Conservation (phyloP, 2,888 invertebrate species). For the Diplolepis rosae region DNA sequence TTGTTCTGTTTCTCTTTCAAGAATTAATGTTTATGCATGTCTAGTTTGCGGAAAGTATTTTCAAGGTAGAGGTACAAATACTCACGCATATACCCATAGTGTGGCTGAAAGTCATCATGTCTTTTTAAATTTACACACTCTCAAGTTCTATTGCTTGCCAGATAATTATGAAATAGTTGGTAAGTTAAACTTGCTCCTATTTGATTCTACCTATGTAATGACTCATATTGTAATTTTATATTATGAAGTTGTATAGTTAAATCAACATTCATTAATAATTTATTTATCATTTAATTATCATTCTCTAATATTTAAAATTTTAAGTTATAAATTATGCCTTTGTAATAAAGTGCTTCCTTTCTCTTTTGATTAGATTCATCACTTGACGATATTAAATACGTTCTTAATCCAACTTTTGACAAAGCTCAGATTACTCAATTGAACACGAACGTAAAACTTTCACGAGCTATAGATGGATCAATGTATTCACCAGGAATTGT, state of each 20-base stretch:
- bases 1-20: conserved; percentile 97
- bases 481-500: conserved; percentile 98
- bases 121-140: conserved; percentile 95
- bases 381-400: conserved; percentile 98
- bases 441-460: conserved; percentile 88
- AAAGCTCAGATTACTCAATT: conserved; percentile 86
- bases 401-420: conserved; percentile 96
- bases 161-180: conserved; percentile 99
- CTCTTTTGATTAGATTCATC: conserved; percentile 97
- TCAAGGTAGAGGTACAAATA: conserved; percentile 96
- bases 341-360: too few relatives aligned
- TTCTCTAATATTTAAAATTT: too few relatives aligned
- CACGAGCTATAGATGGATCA: conserved; percentile 96
- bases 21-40: conserved; percentile 99
- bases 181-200: conserved; percentile 69
- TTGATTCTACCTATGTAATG: too few relatives aligned
- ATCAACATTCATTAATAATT: conserved; percentile 17
- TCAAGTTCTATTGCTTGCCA: conserved; percentile 98
- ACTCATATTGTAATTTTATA: background rate
- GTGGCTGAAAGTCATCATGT: conserved; percentile 99
- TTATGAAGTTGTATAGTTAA: background rate
- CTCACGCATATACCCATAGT: conserved; percentile 99
- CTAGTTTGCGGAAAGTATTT: conserved; percentile 99
- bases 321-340: too few relatives aligned
- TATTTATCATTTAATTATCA: too few relatives aligned